Evolutionary conservation across 2,888 invertebrate species (phyloP), one percentile per base, ranked within the genome.

Genomic region (Dasypolia templi): DNA sequence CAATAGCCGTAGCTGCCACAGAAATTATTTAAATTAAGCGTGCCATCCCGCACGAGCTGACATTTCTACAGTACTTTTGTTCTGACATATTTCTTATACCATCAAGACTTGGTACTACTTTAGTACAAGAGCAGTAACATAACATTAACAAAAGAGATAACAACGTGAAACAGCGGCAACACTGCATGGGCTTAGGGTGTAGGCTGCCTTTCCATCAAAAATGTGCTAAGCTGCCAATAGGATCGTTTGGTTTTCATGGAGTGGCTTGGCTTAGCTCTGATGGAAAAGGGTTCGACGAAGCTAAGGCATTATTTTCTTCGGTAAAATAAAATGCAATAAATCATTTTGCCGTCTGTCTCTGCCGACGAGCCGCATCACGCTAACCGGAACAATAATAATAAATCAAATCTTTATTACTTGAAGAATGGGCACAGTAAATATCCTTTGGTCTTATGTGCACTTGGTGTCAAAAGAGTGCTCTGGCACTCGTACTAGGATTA

Each of bases 81-180:
- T 64, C 39, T 12, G 49, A 35, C 42, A 5, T 74, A 29, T 26
- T 56, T 51, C 32, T 58, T 66, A 71, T 71, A 73, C 56, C 65
- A 49, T 73, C 49, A 74, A 59, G 44, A 65, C 29, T 56, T 69
- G 44, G 51, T 69, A 55, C 58, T 64, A 68, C 65, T 72, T 76
- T 55, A 73, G 59, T 62, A 46, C 55, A 72, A 77, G 29, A 72
- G 61, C 73, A 69, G 71, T 58, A 76, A 79, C 75, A 74, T 77
- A 75, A 83, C 75, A 81, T 74, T 79, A 85, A 81, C 76, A 72
- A 74, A 83, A 80, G 67, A 70, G 68, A 86, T 86, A 84, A 77
- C 77, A 49, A 80, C 73, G 67, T 77, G 67, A 68, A 77, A 81
- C 72, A 68, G 78, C 63, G 65, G 65, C 56, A 77, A 64, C 71